Base-by-base conservation (phyloP, 2,113 vertebrate genomes). In the Poeciliopsis turrubarensis region DNA sequence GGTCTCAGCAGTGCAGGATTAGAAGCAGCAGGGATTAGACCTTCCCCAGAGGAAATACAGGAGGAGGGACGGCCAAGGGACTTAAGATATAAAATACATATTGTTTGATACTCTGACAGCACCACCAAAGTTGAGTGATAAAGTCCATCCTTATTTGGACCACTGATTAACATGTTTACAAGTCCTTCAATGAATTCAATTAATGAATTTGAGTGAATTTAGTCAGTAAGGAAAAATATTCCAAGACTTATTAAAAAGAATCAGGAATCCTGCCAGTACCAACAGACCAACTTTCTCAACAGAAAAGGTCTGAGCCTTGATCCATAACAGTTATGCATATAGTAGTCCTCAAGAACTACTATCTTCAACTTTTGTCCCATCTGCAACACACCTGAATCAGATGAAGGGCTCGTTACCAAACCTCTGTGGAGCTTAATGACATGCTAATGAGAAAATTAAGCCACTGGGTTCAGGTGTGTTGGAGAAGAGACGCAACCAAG, bases 21-120 rank as follows among this genome's bases (percentile, higher is more conserved):
- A 96, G 90, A 93, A 90, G 89, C 93, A 89, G 79, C 75, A 86
- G 93, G 93, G 95, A 95, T 96, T 95, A 96, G 93, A 94, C 92
- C 81, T 90, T 92, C 80, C 81, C 81, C 37, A 13, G 73, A 85
- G 88, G 68, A 81, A 78, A 86, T 70, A 79, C 74, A 62, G 78
- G 68, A 64, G 68, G 72, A 78, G 66, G 72, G 72, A 68, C 67
- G 68, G 80, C 83, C 75, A 2, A 70, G 72, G 75, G 79, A 72
- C 66, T 72, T 14, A 9, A 84, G 65, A 86, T 85, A 79, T 85
- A 81, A 68, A 85, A 75, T 32, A 73, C 34, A 81, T 78, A 81
- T 72, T 30, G 69, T 64, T 73, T 22, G 47, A 76, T 72, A 65
- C 12, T 73, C 15, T 22, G 69, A 14, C 41, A 65, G 26, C 64